Conservation (phyloP, 2,888 invertebrate genomes). For the Cosmia trapezina region DNA sequence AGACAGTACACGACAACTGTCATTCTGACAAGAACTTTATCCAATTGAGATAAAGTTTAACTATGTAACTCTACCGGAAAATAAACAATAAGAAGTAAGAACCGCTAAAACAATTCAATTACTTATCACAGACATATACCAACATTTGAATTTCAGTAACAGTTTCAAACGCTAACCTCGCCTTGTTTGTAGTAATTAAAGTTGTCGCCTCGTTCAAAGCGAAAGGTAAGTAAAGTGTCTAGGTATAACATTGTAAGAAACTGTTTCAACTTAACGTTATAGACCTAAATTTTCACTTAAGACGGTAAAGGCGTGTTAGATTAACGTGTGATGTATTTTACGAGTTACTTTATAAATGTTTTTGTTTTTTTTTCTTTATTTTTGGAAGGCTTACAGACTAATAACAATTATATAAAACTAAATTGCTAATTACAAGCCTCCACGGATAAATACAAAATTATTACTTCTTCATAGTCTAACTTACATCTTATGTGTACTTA, state of each 20-base stretch:
- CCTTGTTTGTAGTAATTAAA: slow-evolving; percentile 42
- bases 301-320: not conserved
- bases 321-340: not conserved
- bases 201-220: slow-evolving; percentile 1
- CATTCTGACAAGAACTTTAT: too few species aligned
- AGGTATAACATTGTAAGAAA: slow-evolving; percentile 13
- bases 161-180: not conserved
- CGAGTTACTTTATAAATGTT: not conserved
- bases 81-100: too few species aligned
- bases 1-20: too few species aligned
- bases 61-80: too few species aligned
- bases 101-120: not conserved
- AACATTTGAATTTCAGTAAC: slow-evolving; percentile 14
- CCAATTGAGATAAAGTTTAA: too few species aligned
- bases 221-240: slow-evolving; percentile 6
- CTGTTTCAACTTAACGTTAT: slow-evolving; percentile 15
- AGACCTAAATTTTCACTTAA: slow-evolving; percentile 5
- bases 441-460: too few species aligned
- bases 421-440: too few species aligned
- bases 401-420: too few species aligned
- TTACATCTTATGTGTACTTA: too few species aligned
- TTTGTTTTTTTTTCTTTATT: too few species aligned
- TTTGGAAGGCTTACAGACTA: too few species aligned
- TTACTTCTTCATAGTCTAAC: too few species aligned
- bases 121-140: not conserved